phyloP scores from a whole-genome alignment of 2,888 invertebrate species.

The Belgica antarctica region DNA sequence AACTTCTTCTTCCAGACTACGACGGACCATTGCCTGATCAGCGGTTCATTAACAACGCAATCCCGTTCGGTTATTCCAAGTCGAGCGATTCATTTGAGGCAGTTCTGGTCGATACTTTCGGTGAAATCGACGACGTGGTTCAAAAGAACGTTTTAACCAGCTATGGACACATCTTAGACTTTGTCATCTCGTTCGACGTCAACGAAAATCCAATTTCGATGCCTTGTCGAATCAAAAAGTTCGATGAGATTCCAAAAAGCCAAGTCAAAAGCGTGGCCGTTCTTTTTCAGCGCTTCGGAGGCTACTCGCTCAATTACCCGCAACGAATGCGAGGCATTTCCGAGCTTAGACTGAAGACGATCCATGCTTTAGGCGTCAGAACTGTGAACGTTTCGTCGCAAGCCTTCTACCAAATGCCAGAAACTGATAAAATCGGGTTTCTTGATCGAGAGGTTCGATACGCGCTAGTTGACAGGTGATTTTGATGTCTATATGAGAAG shows the following conservation, averaged over 20 bases:
- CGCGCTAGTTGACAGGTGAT: neutral
- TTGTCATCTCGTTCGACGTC: slow-evolving; percentile 36
- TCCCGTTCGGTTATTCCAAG: neutral
- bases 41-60: slow-evolving; percentile 50
- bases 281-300: neutral
- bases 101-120: slow-evolving; percentile 43
- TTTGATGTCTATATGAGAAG: too few species aligned
- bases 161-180: slow-evolving; percentile 45
- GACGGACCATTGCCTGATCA: slow-evolving; percentile 55
- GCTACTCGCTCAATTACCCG: slow-evolving; percentile 13
- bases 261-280: slow-evolving; percentile 20
- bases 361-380: neutral
- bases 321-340: slow-evolving; percentile 3
- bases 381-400: neutral
- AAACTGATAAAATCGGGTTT: neutral
- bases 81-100: neutral
- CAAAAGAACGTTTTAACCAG: slow-evolving; percentile 44
- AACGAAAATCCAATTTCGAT: slow-evolving; percentile 14
- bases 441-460: slow-evolving; percentile 33
- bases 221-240: slow-evolving; percentile 23
- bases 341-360: neutral
- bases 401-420: neutral
- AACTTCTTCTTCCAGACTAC: slow-evolving; percentile 55
- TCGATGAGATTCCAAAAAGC: slow-evolving; percentile 25
- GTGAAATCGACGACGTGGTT: slow-evolving; percentile 41